phyloP scores from a whole-genome alignment of 2,888 invertebrate genomes.

The Trissolcus japonicus region DNA sequence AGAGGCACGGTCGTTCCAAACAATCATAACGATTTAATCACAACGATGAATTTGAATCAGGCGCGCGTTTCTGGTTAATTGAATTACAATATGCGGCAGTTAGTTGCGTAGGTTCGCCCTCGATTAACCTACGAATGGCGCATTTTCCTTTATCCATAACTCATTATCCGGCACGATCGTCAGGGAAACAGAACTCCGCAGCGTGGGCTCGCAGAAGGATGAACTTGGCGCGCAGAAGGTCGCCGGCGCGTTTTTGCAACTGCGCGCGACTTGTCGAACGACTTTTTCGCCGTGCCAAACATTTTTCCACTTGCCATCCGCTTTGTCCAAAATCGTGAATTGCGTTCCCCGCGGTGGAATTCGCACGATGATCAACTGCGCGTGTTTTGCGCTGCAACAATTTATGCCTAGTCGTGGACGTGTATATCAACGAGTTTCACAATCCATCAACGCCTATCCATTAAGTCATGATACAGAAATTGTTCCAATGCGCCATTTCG shows the following conservation, averaged over 20 bases:
- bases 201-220: slow-evolving; percentile 55
- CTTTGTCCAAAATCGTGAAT: too few relatives aligned
- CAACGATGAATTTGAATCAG: neutral
- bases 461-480: slow-evolving; percentile 17
- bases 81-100: slow-evolving; percentile 38
- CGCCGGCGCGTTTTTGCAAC: slow-evolving; percentile 11
- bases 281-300: slow-evolving; percentile 13
- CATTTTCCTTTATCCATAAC: slow-evolving; percentile 40
- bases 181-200: slow-evolving; percentile 30
- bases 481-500: neutral
- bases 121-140: slow-evolving; percentile 54
- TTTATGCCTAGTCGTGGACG: slow-evolving; percentile 4
- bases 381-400: too few relatives aligned
- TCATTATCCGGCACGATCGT: slow-evolving; percentile 11
- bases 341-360: too few relatives aligned
- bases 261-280: slow-evolving; percentile 12
- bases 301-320: neutral
- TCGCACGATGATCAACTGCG: too few relatives aligned
- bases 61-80: slow-evolving; percentile 10
- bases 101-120: slow-evolving; percentile 64
- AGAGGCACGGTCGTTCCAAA: too few relatives aligned
- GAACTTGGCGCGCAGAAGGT: slow-evolving; percentile 54
- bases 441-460: slow-evolving; percentile 31
- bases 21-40: neutral
- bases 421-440: slow-evolving; percentile 18